A percentile compares a stretch with the other conserved stretches of the same genome.
Evolutionary conservation across 1,140 invertebrate genomes (phyloP).

Genomic region (Trachymyrmex septentrionalis): DNA sequence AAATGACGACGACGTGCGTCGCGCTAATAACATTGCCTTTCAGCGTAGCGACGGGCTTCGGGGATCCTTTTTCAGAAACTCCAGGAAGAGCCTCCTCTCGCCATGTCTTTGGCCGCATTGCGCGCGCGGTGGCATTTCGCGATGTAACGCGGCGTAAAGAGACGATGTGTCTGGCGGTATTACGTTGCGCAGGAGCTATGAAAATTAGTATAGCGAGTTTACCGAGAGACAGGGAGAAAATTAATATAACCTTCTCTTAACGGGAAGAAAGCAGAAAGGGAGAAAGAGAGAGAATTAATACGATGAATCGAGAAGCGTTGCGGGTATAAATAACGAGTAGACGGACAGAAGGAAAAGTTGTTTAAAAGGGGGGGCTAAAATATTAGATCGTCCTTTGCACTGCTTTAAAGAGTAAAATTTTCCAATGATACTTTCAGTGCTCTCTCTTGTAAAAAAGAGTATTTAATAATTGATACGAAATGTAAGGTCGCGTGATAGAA

Average conservation of each 20-base stretch:
- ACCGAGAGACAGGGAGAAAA: background rate
- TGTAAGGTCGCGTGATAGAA: too few relatives aligned
- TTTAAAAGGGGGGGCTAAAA: background rate
- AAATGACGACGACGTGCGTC: conserved; percentile 59
- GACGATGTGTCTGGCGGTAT: conserved; percentile 48
- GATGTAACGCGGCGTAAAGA: conserved; percentile 34
- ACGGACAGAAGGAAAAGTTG: background rate
- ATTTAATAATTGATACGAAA: background rate
- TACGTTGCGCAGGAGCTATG: conserved; percentile 35
- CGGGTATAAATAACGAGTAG: background rate
- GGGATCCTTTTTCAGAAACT: conserved; percentile 48
- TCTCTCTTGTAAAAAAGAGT: background rate
- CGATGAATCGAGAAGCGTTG: background rate
- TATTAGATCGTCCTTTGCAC: background rate
- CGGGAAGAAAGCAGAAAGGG: background rate
- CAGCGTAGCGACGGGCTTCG: conserved; percentile 36
- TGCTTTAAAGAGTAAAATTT: background rate
- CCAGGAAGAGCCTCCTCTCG: background rate
- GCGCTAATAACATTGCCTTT: conserved; percentile 59
- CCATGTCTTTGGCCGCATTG: conserved; percentile 30
- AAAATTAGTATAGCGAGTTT: conserved; percentile 48
- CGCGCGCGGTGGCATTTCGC: conserved; percentile 18
- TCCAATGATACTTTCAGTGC: background rate
- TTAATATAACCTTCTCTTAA: conserved; percentile 34
- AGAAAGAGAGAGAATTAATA: conserved; percentile 39